These are phyloP conservation scores for Caenorhabditis afra DNA, from an alignment of 2,888 invertebrate genomes.

Conservation along the genomic window DNA sequence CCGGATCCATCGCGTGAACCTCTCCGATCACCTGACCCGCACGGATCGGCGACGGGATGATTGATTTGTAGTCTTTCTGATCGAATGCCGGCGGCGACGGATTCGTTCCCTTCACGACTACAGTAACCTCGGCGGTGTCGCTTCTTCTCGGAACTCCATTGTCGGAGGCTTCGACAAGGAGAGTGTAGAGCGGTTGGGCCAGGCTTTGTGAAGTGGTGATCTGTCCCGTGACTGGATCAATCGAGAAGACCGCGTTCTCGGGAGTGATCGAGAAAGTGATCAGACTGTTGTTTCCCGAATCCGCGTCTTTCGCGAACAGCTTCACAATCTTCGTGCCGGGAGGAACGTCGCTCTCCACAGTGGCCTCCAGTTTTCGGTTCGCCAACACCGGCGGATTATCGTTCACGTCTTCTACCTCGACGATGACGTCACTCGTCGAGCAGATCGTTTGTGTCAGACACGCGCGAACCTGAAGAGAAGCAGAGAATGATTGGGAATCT, in stretches of 20 bases:
- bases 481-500: no score
- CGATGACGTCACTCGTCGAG: slow-evolving; percentile 50
- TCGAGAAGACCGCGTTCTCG: slow-evolving; percentile 58
- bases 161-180: slow-evolving; percentile 65
- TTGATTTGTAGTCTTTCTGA: slow-evolving; percentile 70
- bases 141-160: slow-evolving; percentile 61
- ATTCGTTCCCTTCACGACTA: slow-evolving; percentile 71
- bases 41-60: slow-evolving; percentile 64
- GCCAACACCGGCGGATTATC: slow-evolving; percentile 75
- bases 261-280: slow-evolving; percentile 67
- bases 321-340: slow-evolving; percentile 62
- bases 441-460: slow-evolving; percentile 63
- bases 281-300: slow-evolving; percentile 68
- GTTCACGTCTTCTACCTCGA: slow-evolving; percentile 73
- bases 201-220: slow-evolving; percentile 54
- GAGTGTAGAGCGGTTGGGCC: slow-evolving; percentile 57
- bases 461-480: slow-evolving; percentile 64
- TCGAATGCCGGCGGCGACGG: slow-evolving; percentile 76
- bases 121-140: slow-evolving; percentile 62
- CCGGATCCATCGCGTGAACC: slow-evolving; percentile 75
- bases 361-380: slow-evolving; percentile 61
- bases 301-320: slow-evolving; percentile 69
- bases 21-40: slow-evolving; percentile 68
- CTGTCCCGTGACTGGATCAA: slow-evolving; percentile 58
- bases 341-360: slow-evolving; percentile 74